Percentiles rank a stretch among this genome's conserved stretches.
These are phyloP conservation scores for Tiliacea aurago DNA, from an alignment of 2,888 invertebrate genomes.

Conservation along the genomic window DNA sequence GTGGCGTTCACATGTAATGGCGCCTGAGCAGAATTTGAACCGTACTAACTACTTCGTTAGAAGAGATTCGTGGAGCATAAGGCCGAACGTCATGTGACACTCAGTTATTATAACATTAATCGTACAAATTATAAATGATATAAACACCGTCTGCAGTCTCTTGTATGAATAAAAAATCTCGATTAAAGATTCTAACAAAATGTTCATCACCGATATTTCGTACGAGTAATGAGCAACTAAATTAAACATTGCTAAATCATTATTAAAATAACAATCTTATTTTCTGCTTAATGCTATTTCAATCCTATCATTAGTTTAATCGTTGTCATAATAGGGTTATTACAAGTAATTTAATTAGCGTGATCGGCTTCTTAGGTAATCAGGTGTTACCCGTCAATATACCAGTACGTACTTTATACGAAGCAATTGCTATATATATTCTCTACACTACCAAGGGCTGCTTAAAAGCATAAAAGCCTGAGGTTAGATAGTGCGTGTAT, in stretches of 20 bases:
- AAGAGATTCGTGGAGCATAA: not conserved
- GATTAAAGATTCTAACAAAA: not conserved
- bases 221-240: not conserved
- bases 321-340: not conserved
- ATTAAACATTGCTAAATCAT: not conserved
- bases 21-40: constrained; percentile 7
- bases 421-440: not conserved
- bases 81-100: not conserved
- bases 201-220: not conserved
- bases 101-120: not conserved
- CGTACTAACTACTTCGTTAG: constrained; percentile 29
- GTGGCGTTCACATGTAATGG: constrained; percentile 18
- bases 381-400: not conserved
- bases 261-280: not conserved
- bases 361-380: not conserved
- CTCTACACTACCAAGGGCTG: not conserved
- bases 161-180: not conserved
- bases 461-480: not conserved
- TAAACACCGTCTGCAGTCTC: not conserved
- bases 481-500: constrained; percentile 22
- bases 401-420: too few relatives aligned
- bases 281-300: not conserved
- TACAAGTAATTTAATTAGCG: not conserved
- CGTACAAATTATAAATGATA: not conserved
- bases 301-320: not conserved